phyloP scores from a whole-genome alignment of 2,888 invertebrate species.

The Belgica antarctica region DNA sequence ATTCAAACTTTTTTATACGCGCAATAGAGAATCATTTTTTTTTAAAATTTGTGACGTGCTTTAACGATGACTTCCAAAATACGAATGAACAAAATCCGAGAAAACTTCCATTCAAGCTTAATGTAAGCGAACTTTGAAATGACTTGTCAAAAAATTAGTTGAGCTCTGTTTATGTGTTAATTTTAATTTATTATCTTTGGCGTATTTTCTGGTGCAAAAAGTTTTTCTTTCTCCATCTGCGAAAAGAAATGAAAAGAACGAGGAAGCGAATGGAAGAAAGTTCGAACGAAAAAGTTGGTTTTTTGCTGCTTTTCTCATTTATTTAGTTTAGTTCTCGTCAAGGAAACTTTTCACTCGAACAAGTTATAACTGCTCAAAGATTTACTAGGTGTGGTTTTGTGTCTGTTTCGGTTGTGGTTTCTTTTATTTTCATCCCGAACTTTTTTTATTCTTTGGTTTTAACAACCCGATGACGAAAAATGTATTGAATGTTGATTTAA shows the following conservation, averaged over 20 bases:
- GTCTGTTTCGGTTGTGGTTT: slow-evolving; percentile 7
- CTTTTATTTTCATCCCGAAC: background rate
- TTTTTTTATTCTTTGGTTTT: background rate
- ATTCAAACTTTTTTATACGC: too few relatives aligned
- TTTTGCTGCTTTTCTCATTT: background rate
- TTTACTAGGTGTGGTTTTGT: slow-evolving; percentile 14
- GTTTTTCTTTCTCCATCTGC: background rate
- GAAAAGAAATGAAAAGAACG: background rate
- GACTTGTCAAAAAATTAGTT: slow-evolving; percentile 27
- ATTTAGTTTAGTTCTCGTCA: slow-evolving; percentile 6
- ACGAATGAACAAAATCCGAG: too few relatives aligned
- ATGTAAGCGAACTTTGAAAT: background rate
- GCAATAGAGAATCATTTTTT: too few relatives aligned
- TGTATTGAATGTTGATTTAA: slow-evolving; percentile 32
- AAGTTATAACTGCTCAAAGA: slow-evolving; percentile 6
- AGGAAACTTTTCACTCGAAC: background rate
- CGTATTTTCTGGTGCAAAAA: background rate
- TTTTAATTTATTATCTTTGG: slow-evolving; percentile 27
- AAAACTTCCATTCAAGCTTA: background rate
- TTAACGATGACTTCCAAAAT: too few relatives aligned
- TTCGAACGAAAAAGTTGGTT: background rate
- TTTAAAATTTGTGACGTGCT: too few relatives aligned
- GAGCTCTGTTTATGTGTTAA: slow-evolving; percentile 9
- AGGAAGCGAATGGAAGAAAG: slow-evolving; percentile 4
- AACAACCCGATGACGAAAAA: slow-evolving; percentile 2